Evolutionary conservation across 1,140 invertebrate species (phyloP), one percentile per base, ranked within the genome.

Genomic region (Metopolophium dirhodum): DNA sequence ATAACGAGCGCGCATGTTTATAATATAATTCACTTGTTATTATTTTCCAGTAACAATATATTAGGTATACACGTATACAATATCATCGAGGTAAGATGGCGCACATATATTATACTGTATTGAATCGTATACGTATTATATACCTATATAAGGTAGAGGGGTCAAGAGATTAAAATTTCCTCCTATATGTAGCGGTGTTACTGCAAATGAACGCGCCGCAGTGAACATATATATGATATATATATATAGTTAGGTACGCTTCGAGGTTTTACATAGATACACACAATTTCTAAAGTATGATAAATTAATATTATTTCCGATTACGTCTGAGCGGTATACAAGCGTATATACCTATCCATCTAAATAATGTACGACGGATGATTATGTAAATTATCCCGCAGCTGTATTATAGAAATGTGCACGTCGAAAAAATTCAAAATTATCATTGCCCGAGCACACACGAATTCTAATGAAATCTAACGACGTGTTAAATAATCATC

Each of bases 281-380:
- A n/a, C 14, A n/a, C 61, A n/a, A 77, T 14, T 77, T n/a, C n/a
- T 77, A 7, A 77, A 77, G 30, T 20, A 77, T 77, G 61, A 77
- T 77, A 77, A 77, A 77, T 77, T 77, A 77, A 77, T 77, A 77
- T n/a, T 77, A 77, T 77, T 77, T n/a, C 61, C 30, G 61, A 77
- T 77, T n/a, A n/a, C 14, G 14, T 18, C 61, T n/a, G 61, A 77
- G n/a, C 61, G 61, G 61, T 77, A n/a, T 14, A 77, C n/a, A 8
- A 4, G 20, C 9, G 20, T 14, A 8, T 49, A 49, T 11, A 8
- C 47, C 11, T 11, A 49, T 2, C 18, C 20, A n/a, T n/a, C 61
- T 18, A 18, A 77, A 77, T 77, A 77, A 77, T 9, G 30, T 18
- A 77, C 61, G 14, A n/a, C 30, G 30, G 61, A 68, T 30, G 4